Percentiles rank a stretch among this genome's conserved stretches.
phyloP scores from a whole-genome alignment of 2,797 vertebrate species.

The Odontamblyopus lacepedii region DNA sequence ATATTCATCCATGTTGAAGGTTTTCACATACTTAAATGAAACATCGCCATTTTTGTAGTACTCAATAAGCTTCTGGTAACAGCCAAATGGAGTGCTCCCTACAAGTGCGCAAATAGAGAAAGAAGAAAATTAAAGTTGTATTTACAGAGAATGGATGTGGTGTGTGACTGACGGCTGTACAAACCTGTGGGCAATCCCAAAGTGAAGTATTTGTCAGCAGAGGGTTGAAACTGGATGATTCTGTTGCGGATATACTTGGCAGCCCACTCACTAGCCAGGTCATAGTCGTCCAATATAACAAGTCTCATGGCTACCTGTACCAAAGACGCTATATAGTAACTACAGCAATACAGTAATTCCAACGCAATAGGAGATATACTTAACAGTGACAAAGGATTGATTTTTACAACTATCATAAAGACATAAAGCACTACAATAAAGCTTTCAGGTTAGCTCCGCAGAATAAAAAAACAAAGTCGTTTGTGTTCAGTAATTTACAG shows the following conservation, averaged over 20 bases:
- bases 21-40: conserved; percentile 94
- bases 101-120: conserved; percentile 1
- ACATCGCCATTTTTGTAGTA: conserved; percentile 87
- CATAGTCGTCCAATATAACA: conserved; percentile 90
- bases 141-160: not conserved
- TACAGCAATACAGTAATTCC: not conserved
- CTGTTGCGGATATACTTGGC: conserved; percentile 97
- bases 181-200: conserved; percentile 91
- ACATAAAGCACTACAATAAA: not conserved
- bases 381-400: not conserved
- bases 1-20: conserved; percentile 99
- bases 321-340: not conserved
- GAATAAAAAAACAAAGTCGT: not conserved
- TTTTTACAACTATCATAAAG: not conserved
- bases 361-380: not conserved
- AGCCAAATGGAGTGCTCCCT: conserved; percentile 92
- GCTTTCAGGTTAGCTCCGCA: not conserved
- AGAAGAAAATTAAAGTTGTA: not conserved
- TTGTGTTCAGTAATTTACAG: not conserved
- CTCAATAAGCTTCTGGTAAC: conserved; percentile 91
- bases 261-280: conserved; percentile 94
- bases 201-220: conserved; percentile 86
- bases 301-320: conserved; percentile 67
- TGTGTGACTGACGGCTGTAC: not conserved
- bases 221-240: conserved; percentile 87